These are phyloP conservation scores for Hemaris fuciformis DNA, from an alignment of 2,888 invertebrate genomes.

Conservation along the genomic window DNA sequence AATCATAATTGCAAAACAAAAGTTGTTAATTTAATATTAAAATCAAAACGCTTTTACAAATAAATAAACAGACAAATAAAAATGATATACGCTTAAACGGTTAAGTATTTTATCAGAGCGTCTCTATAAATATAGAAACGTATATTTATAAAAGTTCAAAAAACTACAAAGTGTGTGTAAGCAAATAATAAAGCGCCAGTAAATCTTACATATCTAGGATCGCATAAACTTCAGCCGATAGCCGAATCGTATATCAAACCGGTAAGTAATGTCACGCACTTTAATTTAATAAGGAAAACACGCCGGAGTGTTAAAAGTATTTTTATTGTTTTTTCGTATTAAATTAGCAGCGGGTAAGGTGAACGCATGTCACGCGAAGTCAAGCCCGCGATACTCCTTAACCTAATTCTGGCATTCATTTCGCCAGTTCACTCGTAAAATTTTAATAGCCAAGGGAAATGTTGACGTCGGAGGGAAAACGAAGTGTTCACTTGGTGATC, in stretches of 20 bases:
- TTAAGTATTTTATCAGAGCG: neutral
- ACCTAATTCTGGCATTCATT: slow-evolving; percentile 78
- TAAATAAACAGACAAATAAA: too few relatives aligned
- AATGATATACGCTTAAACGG: too few relatives aligned
- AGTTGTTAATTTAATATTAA: too few relatives aligned
- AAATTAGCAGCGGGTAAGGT: slow-evolving; percentile 51
- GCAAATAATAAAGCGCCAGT: neutral
- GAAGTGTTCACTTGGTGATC: slow-evolving; percentile 45
- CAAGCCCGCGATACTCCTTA: slow-evolving; percentile 62
- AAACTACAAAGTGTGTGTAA: neutral
- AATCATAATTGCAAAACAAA: neutral
- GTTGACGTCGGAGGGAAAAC: slow-evolving; percentile 54
- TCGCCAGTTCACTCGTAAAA: slow-evolving; percentile 76
- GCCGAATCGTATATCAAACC: slow-evolving; percentile 1
- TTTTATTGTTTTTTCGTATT: slow-evolving; percentile 51
- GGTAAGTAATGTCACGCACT: slow-evolving; percentile 4
- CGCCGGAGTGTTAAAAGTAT: slow-evolving; percentile 31
- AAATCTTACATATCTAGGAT: neutral
- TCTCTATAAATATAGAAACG: neutral
- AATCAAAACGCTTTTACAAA: too few relatives aligned
- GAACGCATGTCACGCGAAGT: slow-evolving; percentile 59
- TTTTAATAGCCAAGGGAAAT: slow-evolving; percentile 73
- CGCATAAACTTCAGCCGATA: slow-evolving; percentile 14
- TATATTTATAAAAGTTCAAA: neutral
- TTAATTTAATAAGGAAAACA: slow-evolving; percentile 10